A percentile compares a stretch with the other conserved stretches of the same genome.
Evolutionary conservation across 1,140 invertebrate genomes (phyloP).

Genomic region (Rhyacophila brunnea): DNA sequence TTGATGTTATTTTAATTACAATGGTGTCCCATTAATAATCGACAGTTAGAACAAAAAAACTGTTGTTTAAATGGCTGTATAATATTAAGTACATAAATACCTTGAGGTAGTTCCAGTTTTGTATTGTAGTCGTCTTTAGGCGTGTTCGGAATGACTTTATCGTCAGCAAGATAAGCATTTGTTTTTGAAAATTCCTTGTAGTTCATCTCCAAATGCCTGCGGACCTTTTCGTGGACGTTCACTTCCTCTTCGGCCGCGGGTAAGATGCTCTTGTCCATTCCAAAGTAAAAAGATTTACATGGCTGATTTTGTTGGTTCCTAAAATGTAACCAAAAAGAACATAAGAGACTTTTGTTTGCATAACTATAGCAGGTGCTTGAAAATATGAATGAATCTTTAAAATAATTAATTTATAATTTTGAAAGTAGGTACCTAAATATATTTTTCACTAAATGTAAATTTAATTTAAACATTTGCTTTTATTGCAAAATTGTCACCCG

Average conservation of each 20-base stretch:
- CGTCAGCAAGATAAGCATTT: constrained; percentile 21
- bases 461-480: too few species aligned
- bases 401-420: too few species aligned
- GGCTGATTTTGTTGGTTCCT: constrained; percentile 41
- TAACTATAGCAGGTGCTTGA: too few species aligned
- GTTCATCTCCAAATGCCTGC: constrained; percentile 31
- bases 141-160: constrained; percentile 11
- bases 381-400: too few species aligned
- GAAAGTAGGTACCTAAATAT: too few species aligned
- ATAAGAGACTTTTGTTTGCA: too few species aligned
- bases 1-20: too few species aligned
- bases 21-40: too few species aligned
- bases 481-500: too few species aligned
- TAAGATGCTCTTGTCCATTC: constrained; percentile 62
- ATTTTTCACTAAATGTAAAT: too few species aligned
- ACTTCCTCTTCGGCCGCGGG: constrained; percentile 45
- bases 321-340: background rate
- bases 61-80: background rate
- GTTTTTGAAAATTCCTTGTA: constrained; percentile 27
- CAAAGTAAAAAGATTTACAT: constrained; percentile 75
- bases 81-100: constrained; percentile 6
- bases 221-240: constrained; percentile 40
- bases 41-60: too few species aligned
- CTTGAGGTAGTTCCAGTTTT: constrained; percentile 30
- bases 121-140: constrained; percentile 26